Conservation (phyloP, 2,888 invertebrate species). For the Sinentomon sp. region DNA sequence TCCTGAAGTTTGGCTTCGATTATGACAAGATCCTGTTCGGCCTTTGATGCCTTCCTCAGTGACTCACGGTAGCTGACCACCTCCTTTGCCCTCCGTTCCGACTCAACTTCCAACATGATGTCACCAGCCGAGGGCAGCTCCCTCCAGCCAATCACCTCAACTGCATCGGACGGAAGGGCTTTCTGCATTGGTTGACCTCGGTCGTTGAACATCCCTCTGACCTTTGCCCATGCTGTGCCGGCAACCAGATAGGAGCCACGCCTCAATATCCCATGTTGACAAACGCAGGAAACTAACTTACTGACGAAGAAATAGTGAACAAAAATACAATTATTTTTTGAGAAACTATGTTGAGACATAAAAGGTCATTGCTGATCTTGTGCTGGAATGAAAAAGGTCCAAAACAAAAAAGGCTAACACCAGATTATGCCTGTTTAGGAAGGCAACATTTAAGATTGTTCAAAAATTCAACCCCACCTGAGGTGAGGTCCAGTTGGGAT, state of each 20-base stretch:
- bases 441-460: too few relatives aligned
- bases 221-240: constrained; percentile 56
- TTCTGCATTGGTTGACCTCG: constrained; percentile 33
- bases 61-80: constrained; percentile 35
- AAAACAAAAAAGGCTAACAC: too few relatives aligned
- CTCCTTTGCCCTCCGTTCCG: constrained; percentile 39
- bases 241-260: constrained; percentile 52
- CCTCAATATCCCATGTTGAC: constrained; percentile 56
- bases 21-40: constrained; percentile 29
- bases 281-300: constrained; percentile 60
- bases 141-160: constrained; percentile 70
- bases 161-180: constrained; percentile 54
- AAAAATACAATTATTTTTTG: constrained; percentile 1
- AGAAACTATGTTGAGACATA: neutral
- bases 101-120: constrained; percentile 47
- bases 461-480: too few relatives aligned
- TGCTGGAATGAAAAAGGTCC: too few relatives aligned
- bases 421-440: too few relatives aligned
- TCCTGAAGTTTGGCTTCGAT: constrained; percentile 35
- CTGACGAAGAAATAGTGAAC: neutral
- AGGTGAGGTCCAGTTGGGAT: too few relatives aligned
- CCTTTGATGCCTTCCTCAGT: constrained; percentile 31
- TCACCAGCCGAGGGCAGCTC: constrained; percentile 72
- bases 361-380: too few relatives aligned
- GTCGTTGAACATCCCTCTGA: constrained; percentile 49